Percentiles rank a stretch among this genome's conserved stretches.
These are phyloP conservation scores for Drosophila subpulchrella DNA, from an alignment of 1,140 invertebrate genomes.

Conservation along the genomic window DNA sequence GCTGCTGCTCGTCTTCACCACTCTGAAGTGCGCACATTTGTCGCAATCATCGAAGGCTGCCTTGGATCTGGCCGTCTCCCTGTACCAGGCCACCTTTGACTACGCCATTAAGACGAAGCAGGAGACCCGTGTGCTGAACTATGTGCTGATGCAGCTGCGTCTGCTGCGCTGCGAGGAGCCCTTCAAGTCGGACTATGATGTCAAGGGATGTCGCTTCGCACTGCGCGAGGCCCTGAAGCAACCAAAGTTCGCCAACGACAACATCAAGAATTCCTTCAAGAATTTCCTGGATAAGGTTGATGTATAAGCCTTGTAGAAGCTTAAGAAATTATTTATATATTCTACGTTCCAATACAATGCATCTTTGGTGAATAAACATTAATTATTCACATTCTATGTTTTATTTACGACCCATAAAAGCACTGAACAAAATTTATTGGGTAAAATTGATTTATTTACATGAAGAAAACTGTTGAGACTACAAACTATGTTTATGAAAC, in stretches of 20 bases:
- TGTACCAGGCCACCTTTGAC: conserved; percentile 87
- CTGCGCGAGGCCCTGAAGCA: conserved; percentile 85
- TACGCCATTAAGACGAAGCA: conserved; percentile 85
- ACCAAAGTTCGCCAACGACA: conserved; percentile 86
- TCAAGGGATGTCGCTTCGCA: conserved; percentile 87
- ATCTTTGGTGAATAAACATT: conserved; percentile 6
- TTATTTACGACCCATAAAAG: background rate
- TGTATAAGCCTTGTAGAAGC: conserved; percentile 21
- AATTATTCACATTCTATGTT: background rate
- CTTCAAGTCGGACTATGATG: conserved; percentile 86
- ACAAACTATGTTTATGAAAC: conserved; percentile 66
- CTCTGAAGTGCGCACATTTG: conserved; percentile 88
- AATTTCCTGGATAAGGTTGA: conserved; percentile 86
- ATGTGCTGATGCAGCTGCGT: conserved; percentile 88
- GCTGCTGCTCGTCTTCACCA: conserved; percentile 85
- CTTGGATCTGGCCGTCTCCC: conserved; percentile 85
- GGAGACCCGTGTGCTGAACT: conserved; percentile 87
- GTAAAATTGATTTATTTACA: conserved; percentile 72
- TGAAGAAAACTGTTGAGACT: conserved; percentile 46
- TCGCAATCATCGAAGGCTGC: conserved; percentile 85
- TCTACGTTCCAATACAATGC: conserved; percentile 8
- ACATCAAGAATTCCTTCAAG: conserved; percentile 86
- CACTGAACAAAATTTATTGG: background rate
- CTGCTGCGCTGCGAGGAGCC: conserved; percentile 89
- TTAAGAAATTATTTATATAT: conserved; percentile 15